Percentiles rank a stretch among this genome's conserved stretches.
These are phyloP conservation scores for Lithosia quadra DNA, from an alignment of 2,888 invertebrate species.

Conservation along the genomic window DNA sequence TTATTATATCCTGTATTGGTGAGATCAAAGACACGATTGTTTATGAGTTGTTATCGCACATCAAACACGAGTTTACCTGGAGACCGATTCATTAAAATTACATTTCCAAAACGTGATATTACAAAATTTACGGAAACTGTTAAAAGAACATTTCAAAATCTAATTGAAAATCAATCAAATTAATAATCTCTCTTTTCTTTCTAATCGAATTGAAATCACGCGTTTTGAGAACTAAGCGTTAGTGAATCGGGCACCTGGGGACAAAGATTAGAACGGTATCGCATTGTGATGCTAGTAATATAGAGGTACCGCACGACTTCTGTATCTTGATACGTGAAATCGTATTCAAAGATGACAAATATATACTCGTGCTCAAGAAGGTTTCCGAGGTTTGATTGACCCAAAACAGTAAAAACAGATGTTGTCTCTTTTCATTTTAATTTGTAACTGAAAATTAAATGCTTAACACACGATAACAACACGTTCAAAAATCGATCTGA, in stretches of 20 bases:
- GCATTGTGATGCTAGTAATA: neutral
- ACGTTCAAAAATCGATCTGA: neutral
- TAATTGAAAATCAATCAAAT: no score
- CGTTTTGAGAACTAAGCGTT: no score
- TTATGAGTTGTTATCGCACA: conserved; percentile 13
- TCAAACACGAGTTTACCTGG: neutral
- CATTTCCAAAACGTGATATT: no score
- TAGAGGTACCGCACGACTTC: neutral
- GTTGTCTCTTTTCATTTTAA: no score
- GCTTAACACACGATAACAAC: neutral
- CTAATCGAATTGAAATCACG: no score
- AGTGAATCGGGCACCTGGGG: no score
- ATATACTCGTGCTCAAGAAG: neutral
- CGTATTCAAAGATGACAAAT: neutral
- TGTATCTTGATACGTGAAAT: neutral
- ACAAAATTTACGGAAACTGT: no score
- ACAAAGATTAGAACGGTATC: neutral
- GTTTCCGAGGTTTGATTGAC: neutral
- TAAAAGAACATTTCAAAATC: no score
- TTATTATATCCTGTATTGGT: neutral
- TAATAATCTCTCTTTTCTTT: no score
- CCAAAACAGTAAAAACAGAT: neutral
- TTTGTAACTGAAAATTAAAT: no score
- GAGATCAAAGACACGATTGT: neutral
- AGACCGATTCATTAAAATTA: no score